Evolutionary conservation across 2,888 invertebrate species (phyloP).

Genomic region (Atrina japonica): DNA sequence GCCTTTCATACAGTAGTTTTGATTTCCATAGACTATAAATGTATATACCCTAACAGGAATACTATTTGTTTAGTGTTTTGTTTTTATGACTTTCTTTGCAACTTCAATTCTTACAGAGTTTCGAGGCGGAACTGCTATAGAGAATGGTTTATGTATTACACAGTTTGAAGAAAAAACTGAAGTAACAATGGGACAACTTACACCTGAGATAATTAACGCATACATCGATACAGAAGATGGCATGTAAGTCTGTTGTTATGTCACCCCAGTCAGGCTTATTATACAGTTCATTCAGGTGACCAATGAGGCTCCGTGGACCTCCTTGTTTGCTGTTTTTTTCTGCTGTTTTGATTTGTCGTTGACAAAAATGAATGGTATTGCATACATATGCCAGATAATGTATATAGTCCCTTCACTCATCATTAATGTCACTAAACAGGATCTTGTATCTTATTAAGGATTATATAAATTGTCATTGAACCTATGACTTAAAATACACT

Average conservation of each 20-base stretch:
- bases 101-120: slow-evolving; percentile 25
- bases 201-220: slow-evolving; percentile 87
- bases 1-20: background rate
- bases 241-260: slow-evolving; percentile 84
- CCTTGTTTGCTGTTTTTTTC: too few species aligned
- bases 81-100: too few species aligned
- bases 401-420: too few species aligned
- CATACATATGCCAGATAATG: too few species aligned
- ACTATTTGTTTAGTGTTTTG: background rate
- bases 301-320: too few species aligned
- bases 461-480: too few species aligned
- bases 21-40: background rate
- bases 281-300: too few species aligned
- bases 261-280: background rate
- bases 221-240: slow-evolving; percentile 95
- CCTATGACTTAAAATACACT: too few species aligned
- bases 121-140: slow-evolving; percentile 13
- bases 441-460: too few species aligned
- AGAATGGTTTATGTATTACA: slow-evolving; percentile 46
- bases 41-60: background rate
- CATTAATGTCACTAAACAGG: too few species aligned
- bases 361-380: too few species aligned
- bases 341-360: too few species aligned
- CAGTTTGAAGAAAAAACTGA: slow-evolving; percentile 90
- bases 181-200: slow-evolving; percentile 90